Evolutionary conservation across 1,140 invertebrate species (phyloP), one percentile per base, ranked within the genome.

Genomic region (Drosophila nannoptera): DNA sequence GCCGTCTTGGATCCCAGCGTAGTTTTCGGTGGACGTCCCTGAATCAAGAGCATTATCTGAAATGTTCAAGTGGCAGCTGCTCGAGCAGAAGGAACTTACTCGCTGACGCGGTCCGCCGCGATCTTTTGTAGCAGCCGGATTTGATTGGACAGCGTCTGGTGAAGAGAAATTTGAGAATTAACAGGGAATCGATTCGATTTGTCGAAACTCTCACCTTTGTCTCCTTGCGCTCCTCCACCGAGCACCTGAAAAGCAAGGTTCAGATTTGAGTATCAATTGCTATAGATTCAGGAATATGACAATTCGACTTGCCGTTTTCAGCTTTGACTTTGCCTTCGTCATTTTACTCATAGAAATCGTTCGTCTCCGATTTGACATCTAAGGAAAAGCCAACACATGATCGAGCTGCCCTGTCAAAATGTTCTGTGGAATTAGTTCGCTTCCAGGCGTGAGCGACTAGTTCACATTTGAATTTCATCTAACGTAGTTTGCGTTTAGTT

Each of bases 11-110:
- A 0, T 5, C 3, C 31, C 7, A 54, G 2, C 0, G 60, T 14
- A 9, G 16, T n/a, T 11, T 54, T 63, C 8, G 49, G 60, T 7
- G 60, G 50, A 14, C 60, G 60, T 12, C 60, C 60, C 60, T 63
- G 11, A 8, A 42, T 32, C 8, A 9, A 12, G 4, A 11, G 12
- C 4, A 5, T 7, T 38, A 38, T 38, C 11, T 11, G 9, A 11
- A 38, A 38, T 2, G 8, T 7, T 7, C 36, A 40, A 40, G 11
- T 0, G 5, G 12, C 2, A 7, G 6, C 5, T 12, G n/a, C 11
- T n/a, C 4, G 9, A 6, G n/a, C 0, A 14, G 1, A 6, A 1
- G 5, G 0, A 46, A 63, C 60, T 63, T 33, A 63, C 60, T 31
- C 50, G 60, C 16, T 45, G 60, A 0, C 60, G 60, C 0, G 38